Evolutionary conservation across 2,113 vertebrate genomes (phyloP).

Genomic region (Myrmophylax atrothorax): DNA sequence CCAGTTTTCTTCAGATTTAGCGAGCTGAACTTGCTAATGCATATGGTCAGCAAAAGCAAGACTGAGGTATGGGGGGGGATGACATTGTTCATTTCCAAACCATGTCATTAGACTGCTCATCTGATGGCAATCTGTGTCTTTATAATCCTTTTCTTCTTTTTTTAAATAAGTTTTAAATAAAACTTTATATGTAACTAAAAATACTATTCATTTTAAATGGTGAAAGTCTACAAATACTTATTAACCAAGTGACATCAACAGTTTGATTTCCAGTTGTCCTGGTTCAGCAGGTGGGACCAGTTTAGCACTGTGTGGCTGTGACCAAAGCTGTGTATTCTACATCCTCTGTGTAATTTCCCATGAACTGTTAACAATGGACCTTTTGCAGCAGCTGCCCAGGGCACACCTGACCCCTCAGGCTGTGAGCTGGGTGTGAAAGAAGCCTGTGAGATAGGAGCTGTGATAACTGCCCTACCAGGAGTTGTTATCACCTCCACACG

Average conservation of each 20-base stretch:
- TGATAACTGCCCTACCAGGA: no score
- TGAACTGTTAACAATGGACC: no score
- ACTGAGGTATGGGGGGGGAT: background rate
- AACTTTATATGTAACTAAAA: background rate
- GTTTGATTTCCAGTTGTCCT: background rate
- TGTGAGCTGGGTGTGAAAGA: no score
- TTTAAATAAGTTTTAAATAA: background rate
- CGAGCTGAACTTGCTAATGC: background rate
- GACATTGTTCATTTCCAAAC: background rate
- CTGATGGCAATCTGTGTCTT: background rate
- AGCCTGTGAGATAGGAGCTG: no score
- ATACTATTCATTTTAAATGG: background rate
- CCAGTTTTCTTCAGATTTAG: background rate
- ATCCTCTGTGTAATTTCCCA: no score
- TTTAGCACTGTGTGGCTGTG: no score
- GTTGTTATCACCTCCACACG: no score
- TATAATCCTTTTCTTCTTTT: background rate
- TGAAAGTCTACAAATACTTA: background rate
- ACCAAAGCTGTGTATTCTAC: no score
- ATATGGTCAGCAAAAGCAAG: background rate
- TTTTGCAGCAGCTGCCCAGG: no score
- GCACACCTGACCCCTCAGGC: no score
- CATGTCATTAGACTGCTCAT: background rate
- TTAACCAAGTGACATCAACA: accelerated
- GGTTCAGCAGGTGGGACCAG: no score